Conservation (phyloP, 2,888 invertebrate genomes). For the Ypsolopha scabrella region DNA sequence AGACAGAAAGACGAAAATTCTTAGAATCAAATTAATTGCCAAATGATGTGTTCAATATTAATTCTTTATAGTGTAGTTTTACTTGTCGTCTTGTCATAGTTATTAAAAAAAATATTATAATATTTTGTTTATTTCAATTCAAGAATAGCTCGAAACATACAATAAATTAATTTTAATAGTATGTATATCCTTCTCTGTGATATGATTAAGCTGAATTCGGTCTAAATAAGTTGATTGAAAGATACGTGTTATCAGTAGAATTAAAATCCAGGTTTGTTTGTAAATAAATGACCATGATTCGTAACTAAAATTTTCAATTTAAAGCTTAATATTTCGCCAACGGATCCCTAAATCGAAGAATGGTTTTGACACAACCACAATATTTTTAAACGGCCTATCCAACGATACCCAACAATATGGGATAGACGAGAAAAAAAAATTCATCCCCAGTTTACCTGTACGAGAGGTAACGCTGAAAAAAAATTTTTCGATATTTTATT, state of each 20-base stretch:
- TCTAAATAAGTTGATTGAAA: background rate
- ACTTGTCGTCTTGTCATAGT: conserved; percentile 1
- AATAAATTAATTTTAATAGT: conserved; percentile 25
- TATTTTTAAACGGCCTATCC: too few relatives aligned
- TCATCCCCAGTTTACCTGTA: too few relatives aligned
- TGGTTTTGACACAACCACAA: too few relatives aligned
- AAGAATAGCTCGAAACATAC: background rate
- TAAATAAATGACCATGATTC: conserved; percentile 35
- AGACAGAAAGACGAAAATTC: too few relatives aligned
- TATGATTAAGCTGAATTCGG: conserved; percentile 42
- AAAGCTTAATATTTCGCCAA: too few relatives aligned
- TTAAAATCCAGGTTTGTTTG: conserved; percentile 24
- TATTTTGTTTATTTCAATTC: background rate
- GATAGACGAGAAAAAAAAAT: too few relatives aligned
- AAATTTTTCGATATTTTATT: too few relatives aligned
- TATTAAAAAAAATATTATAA: background rate
- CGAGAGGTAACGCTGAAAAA: too few relatives aligned
- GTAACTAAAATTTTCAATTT: too few relatives aligned
- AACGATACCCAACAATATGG: too few relatives aligned
- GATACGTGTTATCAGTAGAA: background rate
- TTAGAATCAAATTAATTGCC: conserved; percentile 3
- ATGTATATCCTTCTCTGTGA: conserved; percentile 45
- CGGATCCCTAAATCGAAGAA: too few relatives aligned
- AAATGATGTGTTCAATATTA: conserved; percentile 9
- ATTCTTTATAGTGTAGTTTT: conserved; percentile 2